Percentiles rank a stretch among this genome's conserved stretches.
Evolutionary conservation across 1,140 invertebrate species (phyloP).

Genomic region (Lepidurus packardi): DNA sequence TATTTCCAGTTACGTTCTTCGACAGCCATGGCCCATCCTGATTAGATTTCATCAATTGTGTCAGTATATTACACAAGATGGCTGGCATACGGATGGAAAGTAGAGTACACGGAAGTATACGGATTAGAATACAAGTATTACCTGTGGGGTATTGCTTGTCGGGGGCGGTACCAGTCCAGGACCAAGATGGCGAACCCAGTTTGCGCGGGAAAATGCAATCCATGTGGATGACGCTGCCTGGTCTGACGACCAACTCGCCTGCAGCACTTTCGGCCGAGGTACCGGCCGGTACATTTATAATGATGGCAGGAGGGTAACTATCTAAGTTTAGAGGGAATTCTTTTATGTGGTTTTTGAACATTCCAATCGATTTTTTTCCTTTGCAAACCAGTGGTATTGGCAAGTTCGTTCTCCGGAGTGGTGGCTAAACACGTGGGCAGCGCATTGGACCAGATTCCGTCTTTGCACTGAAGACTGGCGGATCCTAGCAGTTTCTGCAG

Average conservation of each 20-base stretch:
- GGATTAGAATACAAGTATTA: slow-evolving; percentile 44
- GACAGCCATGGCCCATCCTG: slow-evolving; percentile 69
- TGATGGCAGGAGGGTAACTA: slow-evolving; percentile 73
- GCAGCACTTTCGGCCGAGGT: slow-evolving; percentile 70
- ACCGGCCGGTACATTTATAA: slow-evolving; percentile 68
- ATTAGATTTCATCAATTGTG: neutral
- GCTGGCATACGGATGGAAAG: no score
- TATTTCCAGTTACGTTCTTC: slow-evolving; percentile 74
- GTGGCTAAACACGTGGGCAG: slow-evolving; percentile 72
- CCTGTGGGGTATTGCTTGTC: slow-evolving; percentile 68
- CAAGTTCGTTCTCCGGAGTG: slow-evolving; percentile 56
- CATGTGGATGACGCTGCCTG: slow-evolving; percentile 72
- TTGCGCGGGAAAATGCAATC: slow-evolving; percentile 71
- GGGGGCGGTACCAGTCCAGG: slow-evolving; percentile 65
- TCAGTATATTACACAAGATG: no score
- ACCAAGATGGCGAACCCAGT: slow-evolving; percentile 75
- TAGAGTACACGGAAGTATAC: no score
- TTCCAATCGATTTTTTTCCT: slow-evolving; percentile 2
- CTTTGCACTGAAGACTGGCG: slow-evolving; percentile 61
- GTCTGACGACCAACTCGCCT: slow-evolving; percentile 70
- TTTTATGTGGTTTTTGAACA: neutral
- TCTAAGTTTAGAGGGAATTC: slow-evolving; percentile 49
- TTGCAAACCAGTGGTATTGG: slow-evolving; percentile 69
- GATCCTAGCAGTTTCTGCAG: slow-evolving; percentile 71
- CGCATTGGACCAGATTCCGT: slow-evolving; percentile 67